phyloP scores from a whole-genome alignment of 2,888 invertebrate genomes.

The Torymus texanus region DNA sequence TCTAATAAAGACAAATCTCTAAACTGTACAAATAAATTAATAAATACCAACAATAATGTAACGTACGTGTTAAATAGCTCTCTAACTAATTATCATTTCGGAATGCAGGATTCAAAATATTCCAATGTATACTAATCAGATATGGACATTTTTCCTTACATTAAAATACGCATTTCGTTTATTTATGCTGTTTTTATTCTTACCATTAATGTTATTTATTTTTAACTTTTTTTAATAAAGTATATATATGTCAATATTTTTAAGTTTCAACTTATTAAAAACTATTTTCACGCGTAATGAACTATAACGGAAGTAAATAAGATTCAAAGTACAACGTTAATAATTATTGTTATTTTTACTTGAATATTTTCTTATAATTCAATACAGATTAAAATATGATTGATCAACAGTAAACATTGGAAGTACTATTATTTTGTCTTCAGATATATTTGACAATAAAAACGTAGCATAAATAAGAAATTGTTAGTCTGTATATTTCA shows the following conservation, averaged over 20 bases:
- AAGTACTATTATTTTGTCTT: neutral
- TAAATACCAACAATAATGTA: slow-evolving; percentile 50
- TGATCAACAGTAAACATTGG: no score
- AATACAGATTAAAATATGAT: no score
- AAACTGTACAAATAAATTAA: slow-evolving; percentile 54
- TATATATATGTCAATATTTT: no score
- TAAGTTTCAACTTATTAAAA: no score
- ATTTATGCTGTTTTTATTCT: slow-evolving; percentile 11
- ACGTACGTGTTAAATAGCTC: slow-evolving; percentile 38
- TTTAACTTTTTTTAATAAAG: neutral
- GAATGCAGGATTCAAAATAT: slow-evolving; percentile 51
- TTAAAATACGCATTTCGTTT: slow-evolving; percentile 18
- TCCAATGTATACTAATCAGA: slow-evolving; percentile 21
- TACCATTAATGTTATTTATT: slow-evolving; percentile 14
- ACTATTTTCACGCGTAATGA: no score
- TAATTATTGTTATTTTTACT: no score
- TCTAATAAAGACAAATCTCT: slow-evolving; percentile 42
- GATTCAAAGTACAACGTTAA: no score
- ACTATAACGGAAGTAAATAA: no score
- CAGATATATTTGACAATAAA: neutral
- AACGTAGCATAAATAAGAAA: slow-evolving; percentile 12
- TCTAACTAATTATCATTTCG: slow-evolving; percentile 46
- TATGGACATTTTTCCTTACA: slow-evolving; percentile 32
- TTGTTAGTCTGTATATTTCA: slow-evolving; percentile 10
- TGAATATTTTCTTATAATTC: no score